phyloP scores from a whole-genome alignment of 2,888 invertebrate genomes.

The Idaea aversata region DNA sequence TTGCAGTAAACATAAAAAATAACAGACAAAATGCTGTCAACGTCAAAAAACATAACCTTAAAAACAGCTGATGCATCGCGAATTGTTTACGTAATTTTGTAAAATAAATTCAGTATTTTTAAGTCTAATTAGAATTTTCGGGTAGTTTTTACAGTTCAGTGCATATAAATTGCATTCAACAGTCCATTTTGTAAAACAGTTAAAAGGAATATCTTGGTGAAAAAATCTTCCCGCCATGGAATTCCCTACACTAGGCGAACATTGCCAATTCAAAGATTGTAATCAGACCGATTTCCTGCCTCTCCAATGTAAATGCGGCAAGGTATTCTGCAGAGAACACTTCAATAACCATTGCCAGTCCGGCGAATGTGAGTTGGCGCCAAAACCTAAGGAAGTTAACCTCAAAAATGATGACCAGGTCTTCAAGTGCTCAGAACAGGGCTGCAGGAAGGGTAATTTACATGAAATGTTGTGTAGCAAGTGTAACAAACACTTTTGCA shows the following conservation, averaged over 20 bases:
- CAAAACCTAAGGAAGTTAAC: constrained; percentile 61
- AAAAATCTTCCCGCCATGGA: constrained; percentile 76
- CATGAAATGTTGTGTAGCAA: constrained; percentile 83
- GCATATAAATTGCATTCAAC: background rate
- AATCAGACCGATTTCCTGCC: constrained; percentile 87
- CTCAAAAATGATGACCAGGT: constrained; percentile 63
- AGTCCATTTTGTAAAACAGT: background rate
- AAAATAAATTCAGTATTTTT: background rate
- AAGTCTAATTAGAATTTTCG: background rate
- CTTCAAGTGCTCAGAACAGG: constrained; percentile 78
- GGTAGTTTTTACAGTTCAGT: background rate
- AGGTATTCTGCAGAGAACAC: constrained; percentile 85
- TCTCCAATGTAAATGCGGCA: constrained; percentile 82
- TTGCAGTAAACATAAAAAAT: too few species aligned
- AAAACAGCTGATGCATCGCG: background rate
- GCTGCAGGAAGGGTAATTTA: constrained; percentile 81
- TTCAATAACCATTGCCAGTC: constrained; percentile 77
- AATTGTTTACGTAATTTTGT: background rate
- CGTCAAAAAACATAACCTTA: background rate
- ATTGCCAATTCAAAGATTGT: constrained; percentile 82
- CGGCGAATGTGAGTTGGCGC: constrained; percentile 72
- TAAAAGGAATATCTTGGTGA: background rate
- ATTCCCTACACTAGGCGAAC: constrained; percentile 85
- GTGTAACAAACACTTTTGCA: constrained; percentile 85
- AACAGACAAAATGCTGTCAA: background rate